phyloP scores from a whole-genome alignment of 2,888 invertebrate genomes.

The Melolontha melolontha region DNA sequence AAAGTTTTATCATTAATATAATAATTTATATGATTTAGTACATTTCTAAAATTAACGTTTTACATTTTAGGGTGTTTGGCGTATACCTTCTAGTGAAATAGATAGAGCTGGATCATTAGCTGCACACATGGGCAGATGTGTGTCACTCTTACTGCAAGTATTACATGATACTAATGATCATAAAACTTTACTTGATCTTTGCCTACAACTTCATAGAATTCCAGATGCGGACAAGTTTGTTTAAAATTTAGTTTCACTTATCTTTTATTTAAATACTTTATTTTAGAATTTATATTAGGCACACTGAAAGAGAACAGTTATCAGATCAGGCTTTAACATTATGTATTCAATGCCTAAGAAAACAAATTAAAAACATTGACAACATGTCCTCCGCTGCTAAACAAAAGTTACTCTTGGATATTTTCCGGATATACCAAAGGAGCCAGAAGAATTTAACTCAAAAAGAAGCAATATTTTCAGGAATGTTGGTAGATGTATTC shows the following conservation, averaged over 20 bases:
- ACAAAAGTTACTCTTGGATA: constrained; percentile 68
- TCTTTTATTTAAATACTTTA: constrained; percentile 27
- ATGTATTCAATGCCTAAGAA: constrained; percentile 77
- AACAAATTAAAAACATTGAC: constrained; percentile 68
- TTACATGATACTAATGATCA: constrained; percentile 84
- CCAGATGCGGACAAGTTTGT: constrained; percentile 89
- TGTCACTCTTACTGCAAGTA: constrained; percentile 84
- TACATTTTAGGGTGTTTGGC: constrained; percentile 83
- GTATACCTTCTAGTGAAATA: constrained; percentile 89
- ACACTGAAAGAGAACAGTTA: constrained; percentile 84
- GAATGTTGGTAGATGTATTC: constrained; percentile 78
- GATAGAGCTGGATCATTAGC: constrained; percentile 93
- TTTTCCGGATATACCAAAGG: constrained; percentile 77
- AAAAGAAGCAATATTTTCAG: constrained; percentile 73
- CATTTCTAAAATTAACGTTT: constrained; percentile 1
- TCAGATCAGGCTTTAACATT: constrained; percentile 83
- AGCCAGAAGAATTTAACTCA: constrained; percentile 73
- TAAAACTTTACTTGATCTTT: constrained; percentile 82
- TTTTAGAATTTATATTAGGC: constrained; percentile 82
- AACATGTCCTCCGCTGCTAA: constrained; percentile 59
- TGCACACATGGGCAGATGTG: constrained; percentile 89
- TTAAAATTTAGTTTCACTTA: constrained; percentile 15
- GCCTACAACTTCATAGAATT: constrained; percentile 80
- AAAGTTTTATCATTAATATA: too few relatives aligned
- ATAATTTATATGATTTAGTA: too few relatives aligned